Evolutionary conservation across 2,888 invertebrate genomes (phyloP).

Genomic region (Aromia moschata): DNA sequence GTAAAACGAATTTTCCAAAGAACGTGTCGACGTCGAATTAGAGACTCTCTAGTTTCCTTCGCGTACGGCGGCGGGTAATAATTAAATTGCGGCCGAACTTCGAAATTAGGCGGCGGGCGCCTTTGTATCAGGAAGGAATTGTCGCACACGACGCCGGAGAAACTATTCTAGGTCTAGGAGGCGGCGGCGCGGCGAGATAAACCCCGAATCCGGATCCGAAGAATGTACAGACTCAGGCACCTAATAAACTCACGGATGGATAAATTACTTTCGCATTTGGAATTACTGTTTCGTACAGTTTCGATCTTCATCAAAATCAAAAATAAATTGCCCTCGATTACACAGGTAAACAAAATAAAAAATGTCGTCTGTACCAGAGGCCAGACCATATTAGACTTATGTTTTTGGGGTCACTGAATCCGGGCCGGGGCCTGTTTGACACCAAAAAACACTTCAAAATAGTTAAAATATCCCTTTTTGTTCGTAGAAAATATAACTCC

Average conservation of each 20-base stretch:
- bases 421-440: too few relatives aligned
- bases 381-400: too few relatives aligned
- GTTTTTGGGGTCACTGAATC: too few relatives aligned
- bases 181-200: conserved; percentile 8
- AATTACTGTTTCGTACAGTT: not conserved
- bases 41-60: conserved; percentile 25
- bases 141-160: conserved; percentile 10
- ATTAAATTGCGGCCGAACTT: conserved; percentile 32
- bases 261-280: not conserved
- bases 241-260: not conserved
- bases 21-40: conserved; percentile 21
- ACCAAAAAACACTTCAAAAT: too few relatives aligned
- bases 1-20: conserved; percentile 32
- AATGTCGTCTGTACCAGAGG: too few relatives aligned
- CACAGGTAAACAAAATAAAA: too few relatives aligned
- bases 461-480: too few relatives aligned
- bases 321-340: too few relatives aligned
- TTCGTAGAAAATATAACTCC: too few relatives aligned
- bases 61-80: conserved; percentile 26
- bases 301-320: too few relatives aligned
- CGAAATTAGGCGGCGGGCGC: conserved; percentile 24
- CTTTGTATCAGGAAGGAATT: conserved; percentile 23
- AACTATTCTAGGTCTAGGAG: conserved; percentile 15
- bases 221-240: not conserved
- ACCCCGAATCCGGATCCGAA: not conserved